These are phyloP conservation scores for Eumacrocentrus americanus DNA, from an alignment of 2,888 invertebrate species.

Conservation along the genomic window DNA sequence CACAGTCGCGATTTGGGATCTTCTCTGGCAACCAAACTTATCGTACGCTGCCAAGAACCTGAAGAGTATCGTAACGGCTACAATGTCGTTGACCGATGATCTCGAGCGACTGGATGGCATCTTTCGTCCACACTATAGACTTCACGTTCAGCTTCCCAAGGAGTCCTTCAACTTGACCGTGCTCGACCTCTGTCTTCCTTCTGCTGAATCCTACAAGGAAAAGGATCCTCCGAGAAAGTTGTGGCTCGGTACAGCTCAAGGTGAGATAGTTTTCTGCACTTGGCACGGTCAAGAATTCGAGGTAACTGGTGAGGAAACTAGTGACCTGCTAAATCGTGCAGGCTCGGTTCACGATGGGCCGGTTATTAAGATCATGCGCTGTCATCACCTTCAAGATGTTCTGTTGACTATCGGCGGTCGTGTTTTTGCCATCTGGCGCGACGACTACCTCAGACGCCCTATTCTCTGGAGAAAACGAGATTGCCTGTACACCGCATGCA, in stretches of 20 bases:
- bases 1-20: constrained; percentile 54
- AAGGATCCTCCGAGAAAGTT: constrained; percentile 36
- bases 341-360: constrained; percentile 74
- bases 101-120: constrained; percentile 55
- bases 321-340: constrained; percentile 52
- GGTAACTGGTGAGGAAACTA: constrained; percentile 65
- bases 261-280: constrained; percentile 57
- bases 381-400: constrained; percentile 70
- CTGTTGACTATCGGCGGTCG: constrained; percentile 78
- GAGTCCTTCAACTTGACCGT: constrained; percentile 30
- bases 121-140: constrained; percentile 35
- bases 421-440: constrained; percentile 76
- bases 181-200: constrained; percentile 39
- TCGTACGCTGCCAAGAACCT: constrained; percentile 33
- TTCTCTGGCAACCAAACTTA: constrained; percentile 47
- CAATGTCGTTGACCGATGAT: constrained; percentile 32
- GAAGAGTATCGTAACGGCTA: constrained; percentile 28
- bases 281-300: constrained; percentile 75
- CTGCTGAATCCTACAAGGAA: constrained; percentile 7
- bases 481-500: constrained; percentile 67
- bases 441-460: constrained; percentile 67
- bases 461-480: constrained; percentile 71
- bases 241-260: constrained; percentile 49
- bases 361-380: constrained; percentile 67
- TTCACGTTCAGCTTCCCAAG: constrained; percentile 28